Evolutionary conservation across 2,888 invertebrate species (phyloP), one percentile per base, ranked within the genome.

Genomic region (Gortyna flavago): DNA sequence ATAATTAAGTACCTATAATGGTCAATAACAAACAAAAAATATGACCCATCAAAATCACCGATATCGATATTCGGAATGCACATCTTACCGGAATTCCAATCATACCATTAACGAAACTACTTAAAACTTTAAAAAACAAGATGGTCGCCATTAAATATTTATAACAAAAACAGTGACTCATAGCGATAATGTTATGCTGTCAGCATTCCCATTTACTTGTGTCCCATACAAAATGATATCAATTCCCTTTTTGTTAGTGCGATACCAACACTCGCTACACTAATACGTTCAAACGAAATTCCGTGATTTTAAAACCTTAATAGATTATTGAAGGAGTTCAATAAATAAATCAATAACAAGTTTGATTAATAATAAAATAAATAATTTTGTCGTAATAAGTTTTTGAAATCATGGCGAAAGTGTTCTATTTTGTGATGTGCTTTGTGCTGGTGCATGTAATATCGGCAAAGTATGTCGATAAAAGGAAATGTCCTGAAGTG

Each of bases 401-500:
- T 68, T 75, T 71, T 75, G 69, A 83, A 85, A 91, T 90, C 88
- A 88, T 90, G 79, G 92, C 92, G 84, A 87, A 82, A 57, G 76
- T 88, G 35, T 78, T 87, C 64, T 79, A 87, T 66, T 75, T 93
- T 59, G 81, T 93, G 78, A 69, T 94, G 74, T 85, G 92, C 73
- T 71, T 92, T 61, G 54, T 92, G 51, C 72, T 89, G 16, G 76
- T 91, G 3, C 83, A 87, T 86, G 79, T 86, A 35, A 66, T 73
- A 59, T 89, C 89, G 73, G 87, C 89, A 44, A 95, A 91, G 88
- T 95, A 96, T 86, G 94, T 97, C 61, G 97, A 98, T 89, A 98
- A 98, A 92, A 97, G 97, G 89, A 97, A 98, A 92, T 98, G 98
- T 90, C 98, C 98, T 0, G 97, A 97, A 97, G 98, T 98, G 83